Base-by-base conservation (phyloP, 2,113 vertebrate species). In the Pelmatolapia mariae region DNA sequence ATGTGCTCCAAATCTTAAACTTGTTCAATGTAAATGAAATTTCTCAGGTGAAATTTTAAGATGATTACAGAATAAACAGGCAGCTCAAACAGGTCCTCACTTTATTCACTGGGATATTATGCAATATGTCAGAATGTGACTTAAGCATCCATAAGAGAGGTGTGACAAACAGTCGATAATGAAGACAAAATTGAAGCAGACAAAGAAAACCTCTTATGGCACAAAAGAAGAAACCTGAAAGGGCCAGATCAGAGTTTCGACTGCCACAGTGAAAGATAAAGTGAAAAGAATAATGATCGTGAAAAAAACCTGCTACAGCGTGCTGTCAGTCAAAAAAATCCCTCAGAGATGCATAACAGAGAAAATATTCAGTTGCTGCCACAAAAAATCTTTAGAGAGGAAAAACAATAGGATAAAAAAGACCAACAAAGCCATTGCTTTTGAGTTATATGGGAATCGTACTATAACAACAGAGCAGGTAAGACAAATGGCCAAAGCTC, bases 271-370 rank as follows among this genome's bases (percentile, higher is more conserved):
- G 90, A 86, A 16, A 90, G 36, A 71, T 50, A 19, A 71, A 90
- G 66, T 86, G 47, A 82, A 79, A 82, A 86, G 57, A 92, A 88
- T 76, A 83, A 86, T 15, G 22, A 33, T 45, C 16, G 52, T 79
- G 79, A 86, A 6, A 36, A 66, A 87, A 86, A 19, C 36, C 71
- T 73, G 4, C 80, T 22, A 53, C 6, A 56, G 61, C 19, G 9
- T 8, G 15, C 76, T 90, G 89, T 81, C 86, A 92, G 43, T 93
- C 93, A 91, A 84, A 92, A 63, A 53, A 79, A 84, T 36, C 61
- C 84, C 47, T 53, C 43, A 31, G 84, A 83, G 89, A 89, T 12
- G 6, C 4, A 33, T 29, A 40, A 63, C 54, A 84, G 73, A 89
- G 50, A 80, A 73, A 89, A 89, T 13, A 71, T 38, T 71, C 31